Base-by-base conservation (phyloP, 2,888 invertebrate species). In the Lasioglossum lativentre region DNA sequence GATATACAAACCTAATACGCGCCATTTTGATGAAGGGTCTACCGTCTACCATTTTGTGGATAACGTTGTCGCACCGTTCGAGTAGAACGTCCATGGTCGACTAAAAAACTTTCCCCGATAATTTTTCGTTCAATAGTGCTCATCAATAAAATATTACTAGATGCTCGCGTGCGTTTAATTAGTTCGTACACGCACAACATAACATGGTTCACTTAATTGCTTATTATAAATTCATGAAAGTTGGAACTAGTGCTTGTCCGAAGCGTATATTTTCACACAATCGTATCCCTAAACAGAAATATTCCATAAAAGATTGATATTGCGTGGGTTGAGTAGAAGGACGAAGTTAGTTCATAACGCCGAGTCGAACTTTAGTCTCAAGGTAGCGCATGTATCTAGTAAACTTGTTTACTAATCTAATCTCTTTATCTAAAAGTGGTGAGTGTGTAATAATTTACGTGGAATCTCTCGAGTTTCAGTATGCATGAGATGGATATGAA, bases 21-120 rank as follows among this genome's bases (percentile, higher is more conserved):
- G 56, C 56, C 12, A 56, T 56, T 56, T 56, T 56, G n/a, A 56
- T 12, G n/a, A n/a, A 56, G 3, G n/a, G 4, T 56, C n/a, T 56
- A 56, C 56, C n/a, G 56, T 56, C n/a, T 56, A 56, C 56, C 12
- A 56, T 56, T n/a, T 56, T 56, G n/a, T 56, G 56, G n/a, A n/a
- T n/a, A 56, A 52, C 1, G 23, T 10, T 56, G 8, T 0, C 12
- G 8, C 8, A 12, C 12, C n/a, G n/a, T 12, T n/a, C 6, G 52
- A 23, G 56, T n/a, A 56, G n/a, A 12, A 56, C 3, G n/a, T 56
- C n/a, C 12, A 56, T 4, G 12, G n/a, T n/a, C n/a, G n/a, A n/a
- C n/a, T 56, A 12, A 56, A n/a, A n/a, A 10, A 10, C 52, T 23
- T 10, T 56, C 45, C 45, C 3, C 56, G 8, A 56, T n/a, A 56